A percentile compares a stretch with the other conserved stretches of the same genome.
These are phyloP conservation scores for Conops quadrifasciatus DNA, from an alignment of 2,888 invertebrate species.

Conservation along the genomic window DNA sequence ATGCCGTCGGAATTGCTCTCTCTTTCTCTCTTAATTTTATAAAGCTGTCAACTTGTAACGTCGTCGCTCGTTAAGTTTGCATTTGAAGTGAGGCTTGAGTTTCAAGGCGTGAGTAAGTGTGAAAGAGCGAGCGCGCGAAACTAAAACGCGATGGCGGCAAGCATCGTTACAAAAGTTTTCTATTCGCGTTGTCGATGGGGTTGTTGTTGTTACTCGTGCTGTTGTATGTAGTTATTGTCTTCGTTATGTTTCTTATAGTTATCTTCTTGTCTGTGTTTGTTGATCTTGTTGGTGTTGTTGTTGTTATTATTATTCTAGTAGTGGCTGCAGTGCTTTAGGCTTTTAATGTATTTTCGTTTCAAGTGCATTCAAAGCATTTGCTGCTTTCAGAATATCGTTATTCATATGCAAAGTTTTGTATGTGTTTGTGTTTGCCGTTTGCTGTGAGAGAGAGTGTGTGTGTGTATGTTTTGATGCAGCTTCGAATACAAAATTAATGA, in stretches of 20 bases:
- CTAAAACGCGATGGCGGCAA: background rate
- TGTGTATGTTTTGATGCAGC: slow-evolving; percentile 10
- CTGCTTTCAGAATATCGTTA: background rate
- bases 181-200: background rate
- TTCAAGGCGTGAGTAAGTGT: background rate
- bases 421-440: slow-evolving; percentile 16
- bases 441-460: slow-evolving; percentile 20
- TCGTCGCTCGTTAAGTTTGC: slow-evolving; percentile 23
- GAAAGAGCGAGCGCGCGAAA: background rate
- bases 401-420: background rate
- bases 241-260: slow-evolving; percentile 9
- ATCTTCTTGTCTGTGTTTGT: background rate
- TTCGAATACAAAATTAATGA: slow-evolving; percentile 5
- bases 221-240: background rate
- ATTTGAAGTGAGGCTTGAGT: slow-evolving; percentile 8
- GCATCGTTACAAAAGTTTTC: background rate
- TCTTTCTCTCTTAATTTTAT: background rate
- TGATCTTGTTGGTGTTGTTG: slow-evolving; percentile 13
- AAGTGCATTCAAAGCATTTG: background rate
- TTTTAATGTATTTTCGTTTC: slow-evolving; percentile 6
- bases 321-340: background rate
- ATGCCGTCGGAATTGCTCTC: slow-evolving; percentile 13
- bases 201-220: background rate
- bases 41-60: slow-evolving; percentile 4
- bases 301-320: background rate